Base-by-base conservation (phyloP, 2,888 invertebrate species). In the Teinopalpus imperialis region DNA sequence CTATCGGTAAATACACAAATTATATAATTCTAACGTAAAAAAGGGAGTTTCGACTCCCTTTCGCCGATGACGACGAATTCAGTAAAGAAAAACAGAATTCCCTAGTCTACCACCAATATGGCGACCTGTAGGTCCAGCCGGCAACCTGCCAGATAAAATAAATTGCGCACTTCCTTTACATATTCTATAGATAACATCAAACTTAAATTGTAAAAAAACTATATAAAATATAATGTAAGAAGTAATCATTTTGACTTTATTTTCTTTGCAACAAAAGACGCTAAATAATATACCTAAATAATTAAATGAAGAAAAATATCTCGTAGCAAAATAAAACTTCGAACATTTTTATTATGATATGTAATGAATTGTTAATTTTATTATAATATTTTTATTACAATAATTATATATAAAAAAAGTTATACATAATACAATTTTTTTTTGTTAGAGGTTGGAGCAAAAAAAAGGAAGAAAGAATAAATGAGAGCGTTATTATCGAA, bases 11-110 rank as follows among this genome's bases (percentile, higher is more conserved):
- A 72, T 71, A 69, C 63, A 66, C 61, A 52, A 61, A 61, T 50
- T 52, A 53, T 67, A 65, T 66, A 75, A 66, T 72, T 72, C 56
- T 52, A 71, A 77, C 69, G 70, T 76, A 74, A 81, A 70, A 80
- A 85, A 87, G 87, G 86, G 91, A 91, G 91, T 91, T 91, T 64
- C 67, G 79, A 91, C 91, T 91, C 92, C 92, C 92, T 90, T 89
- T 91, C 92, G 92, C 88, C 92, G 91, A 71, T 83, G 83, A 88
- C 92, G 92, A 93, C 92, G 92, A 92, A 82, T 78, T 78, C 75
- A 70, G 70, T 60, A 21, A 51, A 58, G 71, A 73, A 77, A 80
- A 82, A 79, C 71, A 62, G 72, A 66, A 77, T 80, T 76, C 83
- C 82, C 81, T 77, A 62, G 81, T 82, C 85, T 90, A 93, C 91